Conservation (phyloP, 2,113 vertebrate genomes). For the Carlito syrichta region DNA sequence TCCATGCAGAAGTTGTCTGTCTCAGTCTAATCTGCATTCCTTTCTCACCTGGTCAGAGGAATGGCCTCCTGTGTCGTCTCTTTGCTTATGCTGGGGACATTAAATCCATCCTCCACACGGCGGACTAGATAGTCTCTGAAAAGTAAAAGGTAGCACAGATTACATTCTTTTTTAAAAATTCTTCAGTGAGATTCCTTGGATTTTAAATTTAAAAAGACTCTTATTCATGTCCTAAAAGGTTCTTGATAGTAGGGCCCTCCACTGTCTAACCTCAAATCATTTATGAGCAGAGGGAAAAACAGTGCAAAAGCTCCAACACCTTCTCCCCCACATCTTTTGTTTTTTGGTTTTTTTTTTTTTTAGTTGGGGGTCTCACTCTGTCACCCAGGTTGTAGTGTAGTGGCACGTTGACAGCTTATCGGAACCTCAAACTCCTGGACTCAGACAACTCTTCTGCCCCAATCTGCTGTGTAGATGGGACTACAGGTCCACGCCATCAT, state of each 20-base stretch:
- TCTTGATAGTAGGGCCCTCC: not conserved
- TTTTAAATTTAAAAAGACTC: not conserved
- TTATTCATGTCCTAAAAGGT: not conserved
- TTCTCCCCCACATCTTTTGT: not conserved
- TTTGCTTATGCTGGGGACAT: not conserved
- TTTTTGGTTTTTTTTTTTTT: too few species aligned
- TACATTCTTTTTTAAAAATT: not conserved
- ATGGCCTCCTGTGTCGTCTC: not conserved
- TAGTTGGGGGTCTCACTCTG: too few species aligned
- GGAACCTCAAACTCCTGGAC: too few species aligned
- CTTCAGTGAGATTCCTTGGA: not conserved
- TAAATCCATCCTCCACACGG: not conserved
- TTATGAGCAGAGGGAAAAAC: not conserved
- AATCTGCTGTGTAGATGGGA: too few species aligned
- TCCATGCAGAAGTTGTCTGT: not conserved
- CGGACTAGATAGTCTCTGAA: not conserved
- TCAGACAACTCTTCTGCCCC: too few species aligned
- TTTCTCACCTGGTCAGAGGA: not conserved
- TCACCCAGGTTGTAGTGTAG: too few species aligned
- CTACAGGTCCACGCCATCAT: too few species aligned
- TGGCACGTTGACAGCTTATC: too few species aligned
- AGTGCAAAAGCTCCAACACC: not conserved
- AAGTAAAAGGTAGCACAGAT: not conserved
- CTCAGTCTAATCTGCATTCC: not conserved
- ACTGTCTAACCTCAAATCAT: not conserved